phyloP scores from a whole-genome alignment of 2,797 vertebrate species.

The Acestrorhynchus altus region DNA sequence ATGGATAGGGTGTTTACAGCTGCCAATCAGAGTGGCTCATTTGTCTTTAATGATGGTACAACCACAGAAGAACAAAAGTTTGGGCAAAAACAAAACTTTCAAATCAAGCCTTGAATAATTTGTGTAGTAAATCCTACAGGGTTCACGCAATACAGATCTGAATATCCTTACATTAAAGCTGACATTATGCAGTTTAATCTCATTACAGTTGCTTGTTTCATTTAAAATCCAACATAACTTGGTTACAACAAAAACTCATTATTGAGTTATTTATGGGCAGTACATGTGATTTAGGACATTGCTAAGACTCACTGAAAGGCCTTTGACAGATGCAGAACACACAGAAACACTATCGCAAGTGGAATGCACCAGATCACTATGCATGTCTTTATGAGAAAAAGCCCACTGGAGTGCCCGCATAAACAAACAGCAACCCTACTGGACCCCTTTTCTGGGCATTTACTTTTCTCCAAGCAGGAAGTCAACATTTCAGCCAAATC shows the following conservation, averaged over 20 bases:
- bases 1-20: neutral
- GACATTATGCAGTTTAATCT: neutral
- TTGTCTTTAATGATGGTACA: neutral
- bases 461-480: constrained; percentile 42
- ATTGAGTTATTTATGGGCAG: too few relatives aligned
- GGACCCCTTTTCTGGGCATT: constrained; percentile 33
- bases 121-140: neutral
- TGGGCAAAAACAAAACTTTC: neutral
- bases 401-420: constrained; percentile 13
- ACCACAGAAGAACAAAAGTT: neutral
- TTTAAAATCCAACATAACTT: neutral
- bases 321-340: neutral
- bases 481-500: constrained; percentile 35
- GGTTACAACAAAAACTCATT: neutral
- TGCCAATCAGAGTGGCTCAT: neutral
- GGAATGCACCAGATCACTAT: constrained; percentile 16
- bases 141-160: neutral
- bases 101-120: too few relatives aligned
- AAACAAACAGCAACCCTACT: constrained; percentile 53
- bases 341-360: neutral
- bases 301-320: neutral
- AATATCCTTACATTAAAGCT: neutral
- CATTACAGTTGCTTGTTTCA: neutral
- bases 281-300: neutral
- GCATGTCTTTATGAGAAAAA: constrained; percentile 23